Conservation (phyloP, 2,797 vertebrate genomes). For the Pogoniulus pusillus region DNA sequence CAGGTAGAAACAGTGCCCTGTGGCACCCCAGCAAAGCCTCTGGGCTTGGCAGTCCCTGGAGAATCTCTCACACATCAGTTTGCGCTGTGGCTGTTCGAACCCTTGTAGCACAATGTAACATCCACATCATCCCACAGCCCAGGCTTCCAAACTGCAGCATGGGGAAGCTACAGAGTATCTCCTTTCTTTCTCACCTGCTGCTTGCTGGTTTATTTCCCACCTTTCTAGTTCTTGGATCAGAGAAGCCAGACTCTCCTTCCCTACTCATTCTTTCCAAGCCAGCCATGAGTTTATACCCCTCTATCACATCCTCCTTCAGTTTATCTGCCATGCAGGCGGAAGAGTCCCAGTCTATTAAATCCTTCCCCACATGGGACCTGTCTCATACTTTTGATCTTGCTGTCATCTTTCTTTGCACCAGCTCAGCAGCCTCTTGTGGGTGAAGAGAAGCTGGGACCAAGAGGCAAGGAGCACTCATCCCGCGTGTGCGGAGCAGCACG, state of each 20-base stretch:
- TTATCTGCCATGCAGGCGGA: slow-evolving; percentile 33
- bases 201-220: background rate
- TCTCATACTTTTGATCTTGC: slow-evolving; percentile 14
- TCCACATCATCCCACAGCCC: accelerated
- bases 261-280: background rate
- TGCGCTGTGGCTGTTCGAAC: background rate
- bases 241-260: background rate
- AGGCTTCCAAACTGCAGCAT: background rate
- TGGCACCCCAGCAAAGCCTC: background rate
- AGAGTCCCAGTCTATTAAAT: background rate
- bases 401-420: background rate
- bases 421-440: background rate
- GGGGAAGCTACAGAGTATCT: background rate
- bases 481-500: background rate
- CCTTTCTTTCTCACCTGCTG: background rate
- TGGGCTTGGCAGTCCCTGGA: background rate
- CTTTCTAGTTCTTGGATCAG: background rate
- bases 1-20: background rate
- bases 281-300: slow-evolving; percentile 11
- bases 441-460: background rate
- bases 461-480: background rate
- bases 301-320: slow-evolving; percentile 32
- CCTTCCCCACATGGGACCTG: background rate
- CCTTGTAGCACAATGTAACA: accelerated
- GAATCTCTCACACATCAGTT: background rate